A percentile compares a stretch with the other conserved stretches of the same genome.
Conservation (phyloP, 2,888 invertebrate genomes). For the Papilio elwesi region DNA sequence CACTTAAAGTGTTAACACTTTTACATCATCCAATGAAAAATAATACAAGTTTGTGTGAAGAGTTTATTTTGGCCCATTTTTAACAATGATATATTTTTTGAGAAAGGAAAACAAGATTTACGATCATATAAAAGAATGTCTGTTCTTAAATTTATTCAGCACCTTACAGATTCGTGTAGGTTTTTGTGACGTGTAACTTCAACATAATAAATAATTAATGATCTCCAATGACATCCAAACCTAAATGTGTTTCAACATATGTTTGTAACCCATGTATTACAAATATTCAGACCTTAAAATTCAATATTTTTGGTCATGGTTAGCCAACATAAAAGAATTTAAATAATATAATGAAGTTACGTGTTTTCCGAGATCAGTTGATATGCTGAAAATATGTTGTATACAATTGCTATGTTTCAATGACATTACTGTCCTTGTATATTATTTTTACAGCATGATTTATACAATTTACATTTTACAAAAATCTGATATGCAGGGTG, state of each 20-base stretch:
- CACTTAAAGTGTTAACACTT: too few species aligned
- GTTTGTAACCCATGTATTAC: not conserved
- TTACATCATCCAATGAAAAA: slow-evolving; percentile 37
- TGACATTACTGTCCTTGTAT: slow-evolving; percentile 41
- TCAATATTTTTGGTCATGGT: not conserved
- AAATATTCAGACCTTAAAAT: not conserved
- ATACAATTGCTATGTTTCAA: slow-evolving; percentile 4
- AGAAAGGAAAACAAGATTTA: slow-evolving; percentile 54
- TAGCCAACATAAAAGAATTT: not conserved
- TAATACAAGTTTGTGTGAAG: slow-evolving; percentile 69
- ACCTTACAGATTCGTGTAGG: slow-evolving; percentile 47
- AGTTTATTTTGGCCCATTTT: slow-evolving; percentile 79
- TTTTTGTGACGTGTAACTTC: slow-evolving; percentile 41
- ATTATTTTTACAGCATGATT: slow-evolving; percentile 51
- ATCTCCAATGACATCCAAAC: not conserved
- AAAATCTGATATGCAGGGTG: slow-evolving; percentile 53
- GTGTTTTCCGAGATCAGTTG: slow-evolving; percentile 28
- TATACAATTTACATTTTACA: slow-evolving; percentile 46
- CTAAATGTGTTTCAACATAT: slow-evolving; percentile 3
- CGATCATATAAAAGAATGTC: slow-evolving; percentile 46
- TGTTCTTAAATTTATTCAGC: slow-evolving; percentile 43
- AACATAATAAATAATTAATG: slow-evolving; percentile 36
- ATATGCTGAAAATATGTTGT: slow-evolving; percentile 37
- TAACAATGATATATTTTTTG: slow-evolving; percentile 69
- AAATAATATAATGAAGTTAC: slow-evolving; percentile 22